Evolutionary conservation across 2,888 invertebrate genomes (phyloP).

Genomic region (Stegana nigrithorax): DNA sequence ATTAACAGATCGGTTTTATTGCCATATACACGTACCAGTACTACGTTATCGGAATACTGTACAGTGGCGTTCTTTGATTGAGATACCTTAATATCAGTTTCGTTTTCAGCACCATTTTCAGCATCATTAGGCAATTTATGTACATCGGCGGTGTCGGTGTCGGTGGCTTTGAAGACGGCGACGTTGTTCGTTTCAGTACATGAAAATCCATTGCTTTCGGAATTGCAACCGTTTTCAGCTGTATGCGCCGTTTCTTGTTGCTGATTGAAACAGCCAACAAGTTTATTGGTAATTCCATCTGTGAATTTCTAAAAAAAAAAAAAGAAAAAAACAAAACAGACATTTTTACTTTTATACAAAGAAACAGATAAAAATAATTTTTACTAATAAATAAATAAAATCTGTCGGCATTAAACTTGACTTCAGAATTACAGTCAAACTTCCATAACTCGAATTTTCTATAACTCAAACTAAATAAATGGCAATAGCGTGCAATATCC

Average conservation of each 20-base stretch:
- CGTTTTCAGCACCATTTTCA: constrained; percentile 27
- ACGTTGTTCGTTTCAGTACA: too few relatives aligned
- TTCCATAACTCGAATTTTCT: too few relatives aligned
- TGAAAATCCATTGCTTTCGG: not conserved
- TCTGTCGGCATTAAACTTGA: not conserved
- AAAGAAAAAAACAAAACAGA: constrained; percentile 33
- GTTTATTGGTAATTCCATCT: constrained; percentile 93
- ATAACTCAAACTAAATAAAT: too few relatives aligned
- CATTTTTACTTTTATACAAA: not conserved
- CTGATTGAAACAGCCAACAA: constrained; percentile 81
- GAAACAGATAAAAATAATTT: not conserved
- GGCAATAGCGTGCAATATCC: too few relatives aligned
- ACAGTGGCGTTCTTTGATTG: constrained; percentile 59
- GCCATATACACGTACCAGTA: constrained; percentile 92
- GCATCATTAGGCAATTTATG: too few relatives aligned
- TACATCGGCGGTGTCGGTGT: too few relatives aligned
- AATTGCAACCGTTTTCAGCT: constrained; percentile 24
- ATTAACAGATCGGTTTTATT: constrained; percentile 93
- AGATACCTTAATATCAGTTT: constrained; percentile 39
- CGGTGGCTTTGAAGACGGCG: too few relatives aligned
- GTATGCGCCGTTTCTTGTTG: constrained; percentile 37
- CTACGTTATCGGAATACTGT: constrained; percentile 72
- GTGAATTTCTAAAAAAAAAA: constrained; percentile 80
- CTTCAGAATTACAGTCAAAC: too few relatives aligned
- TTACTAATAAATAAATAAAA: not conserved